Evolutionary conservation across 2,888 invertebrate genomes (phyloP).

Genomic region (Drosophila birchii): DNA sequence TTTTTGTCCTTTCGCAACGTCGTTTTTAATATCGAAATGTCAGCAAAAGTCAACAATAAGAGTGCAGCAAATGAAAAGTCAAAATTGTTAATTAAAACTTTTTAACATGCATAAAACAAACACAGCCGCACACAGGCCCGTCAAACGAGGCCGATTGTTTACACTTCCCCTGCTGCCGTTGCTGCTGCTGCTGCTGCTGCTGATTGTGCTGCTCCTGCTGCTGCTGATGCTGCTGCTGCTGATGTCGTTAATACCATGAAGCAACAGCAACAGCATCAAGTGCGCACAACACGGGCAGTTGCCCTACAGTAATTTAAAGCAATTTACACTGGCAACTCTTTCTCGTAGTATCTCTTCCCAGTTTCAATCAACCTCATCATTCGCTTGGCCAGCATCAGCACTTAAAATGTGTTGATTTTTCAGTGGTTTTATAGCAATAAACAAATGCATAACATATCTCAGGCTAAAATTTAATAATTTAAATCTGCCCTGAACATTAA

Average conservation of each 20-base stretch:
- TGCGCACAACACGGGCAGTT: conserved; percentile 18
- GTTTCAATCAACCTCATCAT: conserved; percentile 46
- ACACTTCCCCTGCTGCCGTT: conserved; percentile 19
- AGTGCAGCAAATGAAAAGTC: conserved; percentile 68
- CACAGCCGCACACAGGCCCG: conserved; percentile 45
- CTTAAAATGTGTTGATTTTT: neutral
- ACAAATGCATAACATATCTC: too few species aligned
- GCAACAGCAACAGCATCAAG: conserved; percentile 8
- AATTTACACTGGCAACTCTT: conserved; percentile 65
- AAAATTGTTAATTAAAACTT: conserved; percentile 80
- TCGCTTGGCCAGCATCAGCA: conserved; percentile 28
- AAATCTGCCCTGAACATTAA: too few species aligned
- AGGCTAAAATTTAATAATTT: too few species aligned
- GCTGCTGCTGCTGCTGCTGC: conserved; percentile 2
- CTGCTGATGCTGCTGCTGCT: conserved; percentile 2
- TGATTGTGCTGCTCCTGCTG: too few species aligned
- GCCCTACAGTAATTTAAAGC: conserved; percentile 58
- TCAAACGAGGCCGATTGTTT: conserved; percentile 47
- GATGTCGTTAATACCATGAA: conserved; percentile 47
- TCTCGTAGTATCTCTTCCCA: conserved; percentile 19
- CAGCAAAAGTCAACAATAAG: conserved; percentile 74
- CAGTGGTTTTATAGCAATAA: neutral
- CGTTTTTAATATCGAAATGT: conserved; percentile 65
- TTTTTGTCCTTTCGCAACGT: conserved; percentile 27
- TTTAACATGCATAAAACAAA: conserved; percentile 74